phyloP scores from a whole-genome alignment of 2,888 invertebrate genomes.

The Ellobium chinense region DNA sequence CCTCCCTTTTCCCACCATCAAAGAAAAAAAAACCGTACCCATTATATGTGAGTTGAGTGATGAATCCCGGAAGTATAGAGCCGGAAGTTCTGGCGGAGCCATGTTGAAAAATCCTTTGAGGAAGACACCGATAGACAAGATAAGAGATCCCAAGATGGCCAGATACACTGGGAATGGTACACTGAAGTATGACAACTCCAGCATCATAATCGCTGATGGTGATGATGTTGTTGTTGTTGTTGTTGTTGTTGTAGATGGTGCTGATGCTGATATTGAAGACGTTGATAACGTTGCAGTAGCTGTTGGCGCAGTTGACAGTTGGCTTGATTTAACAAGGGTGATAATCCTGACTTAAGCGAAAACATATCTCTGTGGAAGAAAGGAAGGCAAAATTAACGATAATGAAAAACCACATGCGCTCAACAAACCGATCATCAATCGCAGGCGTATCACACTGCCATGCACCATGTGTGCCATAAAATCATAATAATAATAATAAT shows the following conservation, averaged over 20 bases:
- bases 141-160: conserved; percentile 33
- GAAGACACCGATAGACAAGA: conserved; percentile 39
- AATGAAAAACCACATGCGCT: too few relatives aligned
- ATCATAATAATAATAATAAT: too few relatives aligned
- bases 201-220: conserved; percentile 37
- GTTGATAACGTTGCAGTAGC: conserved; percentile 6
- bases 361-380: too few relatives aligned
- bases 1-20: too few relatives aligned
- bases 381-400: too few relatives aligned
- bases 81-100: conserved; percentile 49
- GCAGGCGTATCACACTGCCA: too few relatives aligned
- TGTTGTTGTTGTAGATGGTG: not conserved
- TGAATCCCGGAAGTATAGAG: conserved; percentile 68
- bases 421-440: too few relatives aligned
- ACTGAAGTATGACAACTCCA: conserved; percentile 33
- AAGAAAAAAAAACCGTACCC: too few relatives aligned
- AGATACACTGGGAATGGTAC: conserved; percentile 32
- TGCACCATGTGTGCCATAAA: too few relatives aligned
- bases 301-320: not conserved
- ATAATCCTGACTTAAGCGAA: not conserved
- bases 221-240: too few relatives aligned
- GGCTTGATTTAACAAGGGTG: not conserved
- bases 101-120: conserved; percentile 28
- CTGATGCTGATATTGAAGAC: conserved; percentile 12
- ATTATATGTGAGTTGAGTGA: conserved; percentile 66